Evolutionary conservation across 2,888 invertebrate species (phyloP).

Genomic region (Phyto melanocephala): DNA sequence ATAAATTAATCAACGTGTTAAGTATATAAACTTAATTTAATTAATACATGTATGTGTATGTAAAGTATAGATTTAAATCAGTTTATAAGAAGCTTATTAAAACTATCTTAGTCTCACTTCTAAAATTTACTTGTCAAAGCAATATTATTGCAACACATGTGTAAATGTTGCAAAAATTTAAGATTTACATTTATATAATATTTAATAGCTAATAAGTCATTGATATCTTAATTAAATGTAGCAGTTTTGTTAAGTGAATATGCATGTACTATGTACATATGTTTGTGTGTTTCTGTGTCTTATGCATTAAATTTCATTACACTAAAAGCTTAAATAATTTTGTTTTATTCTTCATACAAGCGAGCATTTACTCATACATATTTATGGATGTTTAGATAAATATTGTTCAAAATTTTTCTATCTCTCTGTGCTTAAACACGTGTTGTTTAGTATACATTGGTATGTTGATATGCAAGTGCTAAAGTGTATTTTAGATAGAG

Average conservation of each 20-base stretch:
- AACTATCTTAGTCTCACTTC: no score
- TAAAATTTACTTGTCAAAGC: no score
- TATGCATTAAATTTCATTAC: constrained; percentile 40
- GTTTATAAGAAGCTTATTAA: no score
- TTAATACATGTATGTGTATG: no score
- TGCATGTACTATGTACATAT: background rate
- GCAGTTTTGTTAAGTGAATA: background rate
- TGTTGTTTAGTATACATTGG: background rate
- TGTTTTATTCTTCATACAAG: constrained; percentile 38
- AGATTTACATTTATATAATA: no score
- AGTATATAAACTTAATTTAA: no score
- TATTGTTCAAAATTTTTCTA: constrained; percentile 11
- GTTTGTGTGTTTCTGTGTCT: background rate
- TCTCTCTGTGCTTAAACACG: background rate
- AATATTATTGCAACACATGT: no score
- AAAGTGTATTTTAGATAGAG: background rate
- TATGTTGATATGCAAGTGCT: background rate
- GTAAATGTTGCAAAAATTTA: no score
- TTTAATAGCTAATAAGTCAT: background rate
- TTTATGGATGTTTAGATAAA: constrained; percentile 39
- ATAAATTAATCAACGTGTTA: no score
- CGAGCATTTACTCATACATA: no score
- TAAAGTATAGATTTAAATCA: no score
- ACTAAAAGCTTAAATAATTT: constrained; percentile 61
- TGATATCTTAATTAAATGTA: background rate